Conservation (phyloP, 2,797 vertebrate species). For the Anguilla pacifica region DNA sequence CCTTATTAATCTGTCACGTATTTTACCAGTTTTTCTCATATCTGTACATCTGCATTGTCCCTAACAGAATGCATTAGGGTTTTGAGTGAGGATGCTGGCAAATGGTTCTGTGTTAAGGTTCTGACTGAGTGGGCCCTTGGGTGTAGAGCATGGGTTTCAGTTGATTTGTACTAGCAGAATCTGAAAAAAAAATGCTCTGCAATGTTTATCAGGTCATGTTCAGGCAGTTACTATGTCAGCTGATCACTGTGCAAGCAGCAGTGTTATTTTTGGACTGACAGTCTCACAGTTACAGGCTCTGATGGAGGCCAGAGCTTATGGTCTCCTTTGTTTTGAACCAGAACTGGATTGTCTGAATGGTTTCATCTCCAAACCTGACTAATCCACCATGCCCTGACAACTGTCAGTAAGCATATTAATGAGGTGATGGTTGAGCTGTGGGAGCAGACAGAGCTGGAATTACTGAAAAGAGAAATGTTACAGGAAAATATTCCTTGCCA, state of each 20-base stretch:
- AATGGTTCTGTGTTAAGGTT: too few species aligned
- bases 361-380: constrained; percentile 31
- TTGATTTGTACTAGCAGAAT: not conserved
- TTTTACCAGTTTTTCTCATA: not conserved
- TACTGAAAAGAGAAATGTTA: constrained; percentile 22
- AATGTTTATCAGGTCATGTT: not conserved
- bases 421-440: constrained; percentile 67
- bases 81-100: not conserved
- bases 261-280: not conserved
- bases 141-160: not conserved
- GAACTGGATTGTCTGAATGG: constrained; percentile 12
- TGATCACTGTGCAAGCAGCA: too few species aligned
- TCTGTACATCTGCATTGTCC: not conserved
- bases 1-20: not conserved
- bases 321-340: constrained; percentile 22
- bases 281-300: constrained; percentile 58
- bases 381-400: constrained; percentile 41
- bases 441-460: constrained; percentile 32
- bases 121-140: not conserved
- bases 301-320: constrained; percentile 61
- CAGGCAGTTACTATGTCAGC: not conserved
- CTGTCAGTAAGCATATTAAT: constrained; percentile 67
- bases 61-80: not conserved
- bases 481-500: not conserved
- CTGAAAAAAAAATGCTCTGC: not conserved